A percentile compares a stretch with the other conserved stretches of the same genome.
Evolutionary conservation across 2,113 vertebrate species (phyloP).

Genomic region (Acrocephalus kingi): DNA sequence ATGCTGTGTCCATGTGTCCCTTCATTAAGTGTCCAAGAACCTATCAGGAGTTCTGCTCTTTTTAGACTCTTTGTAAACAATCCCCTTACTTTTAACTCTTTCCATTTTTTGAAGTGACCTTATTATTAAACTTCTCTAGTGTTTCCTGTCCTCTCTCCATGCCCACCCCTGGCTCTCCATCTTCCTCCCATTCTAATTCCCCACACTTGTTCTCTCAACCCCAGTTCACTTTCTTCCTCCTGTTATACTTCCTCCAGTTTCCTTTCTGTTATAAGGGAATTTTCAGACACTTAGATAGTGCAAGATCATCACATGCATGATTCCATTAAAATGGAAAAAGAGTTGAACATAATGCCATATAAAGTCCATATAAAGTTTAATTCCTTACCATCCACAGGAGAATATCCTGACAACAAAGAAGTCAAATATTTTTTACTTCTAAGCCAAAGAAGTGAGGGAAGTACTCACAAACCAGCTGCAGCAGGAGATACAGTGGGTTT

Average conservation of each 20-base stretch:
- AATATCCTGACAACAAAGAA: neutral
- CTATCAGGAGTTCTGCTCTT: neutral
- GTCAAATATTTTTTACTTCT: neutral
- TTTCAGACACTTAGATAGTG: neutral
- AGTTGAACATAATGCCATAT: neutral
- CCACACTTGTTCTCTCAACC: neutral
- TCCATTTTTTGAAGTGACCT: neutral
- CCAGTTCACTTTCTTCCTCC: neutral
- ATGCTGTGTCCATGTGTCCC: neutral
- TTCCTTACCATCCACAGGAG: neutral
- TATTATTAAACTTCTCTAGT: neutral
- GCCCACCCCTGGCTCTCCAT: neutral
- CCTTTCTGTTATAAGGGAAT: neutral
- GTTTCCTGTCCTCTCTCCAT: neutral
- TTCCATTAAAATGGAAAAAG: neutral
- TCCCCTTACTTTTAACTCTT: neutral
- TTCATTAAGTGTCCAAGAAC: neutral
- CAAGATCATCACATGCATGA: neutral
- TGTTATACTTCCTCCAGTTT: neutral
- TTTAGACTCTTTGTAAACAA: neutral
- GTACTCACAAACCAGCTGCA: neutral
- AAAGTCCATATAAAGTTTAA: neutral
- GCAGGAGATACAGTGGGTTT: rapidly evolving
- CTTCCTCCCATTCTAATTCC: neutral
- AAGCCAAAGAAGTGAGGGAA: neutral